phyloP scores from a whole-genome alignment of 2,888 invertebrate genomes.

The Conus canariensis region DNA sequence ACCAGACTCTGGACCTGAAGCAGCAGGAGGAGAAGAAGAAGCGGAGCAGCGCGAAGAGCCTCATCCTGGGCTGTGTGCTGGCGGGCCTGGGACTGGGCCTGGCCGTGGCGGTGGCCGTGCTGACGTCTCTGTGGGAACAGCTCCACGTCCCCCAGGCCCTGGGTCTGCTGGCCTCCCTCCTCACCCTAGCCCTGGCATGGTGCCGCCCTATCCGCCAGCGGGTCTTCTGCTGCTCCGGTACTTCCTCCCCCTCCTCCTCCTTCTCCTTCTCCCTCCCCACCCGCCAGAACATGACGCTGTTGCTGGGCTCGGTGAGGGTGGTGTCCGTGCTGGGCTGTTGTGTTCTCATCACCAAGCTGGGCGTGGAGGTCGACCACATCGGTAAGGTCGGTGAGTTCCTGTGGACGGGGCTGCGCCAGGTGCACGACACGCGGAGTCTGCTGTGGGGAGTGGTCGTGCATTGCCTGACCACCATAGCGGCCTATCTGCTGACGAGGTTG shows the following conservation, averaged over 20 bases:
- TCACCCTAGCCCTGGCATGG: slow-evolving; percentile 51
- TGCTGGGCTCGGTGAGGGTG: slow-evolving; percentile 53
- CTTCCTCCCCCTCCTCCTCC: slow-evolving; percentile 4
- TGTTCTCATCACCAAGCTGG: slow-evolving; percentile 45
- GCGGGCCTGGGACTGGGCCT: slow-evolving; percentile 41
- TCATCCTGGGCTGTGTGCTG: slow-evolving; percentile 38
- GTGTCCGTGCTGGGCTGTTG: slow-evolving; percentile 44
- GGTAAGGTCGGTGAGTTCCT: slow-evolving; percentile 48
- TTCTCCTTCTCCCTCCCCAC: slow-evolving; percentile 43
- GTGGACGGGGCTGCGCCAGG: slow-evolving; percentile 47
- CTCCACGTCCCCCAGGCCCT: slow-evolving; percentile 52
- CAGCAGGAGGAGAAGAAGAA: not conserved
- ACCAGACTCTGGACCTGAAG: not conserved
- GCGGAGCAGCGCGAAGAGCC: slow-evolving; percentile 14
- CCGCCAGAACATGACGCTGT: slow-evolving; percentile 52
- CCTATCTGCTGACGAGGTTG: slow-evolving; percentile 48
- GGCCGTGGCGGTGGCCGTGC: slow-evolving; percentile 47
- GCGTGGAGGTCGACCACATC: slow-evolving; percentile 28
- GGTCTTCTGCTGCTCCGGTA: slow-evolving; percentile 47
- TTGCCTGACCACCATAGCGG: slow-evolving; percentile 45
- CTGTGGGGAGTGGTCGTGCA: slow-evolving; percentile 50
- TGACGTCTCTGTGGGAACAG: slow-evolving; percentile 49
- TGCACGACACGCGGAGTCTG: slow-evolving; percentile 42
- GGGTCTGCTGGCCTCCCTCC: slow-evolving; percentile 54
- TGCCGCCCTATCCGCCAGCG: slow-evolving; percentile 58